Base-by-base conservation (phyloP, 1,140 invertebrate genomes). In the Asobara japonica region DNA sequence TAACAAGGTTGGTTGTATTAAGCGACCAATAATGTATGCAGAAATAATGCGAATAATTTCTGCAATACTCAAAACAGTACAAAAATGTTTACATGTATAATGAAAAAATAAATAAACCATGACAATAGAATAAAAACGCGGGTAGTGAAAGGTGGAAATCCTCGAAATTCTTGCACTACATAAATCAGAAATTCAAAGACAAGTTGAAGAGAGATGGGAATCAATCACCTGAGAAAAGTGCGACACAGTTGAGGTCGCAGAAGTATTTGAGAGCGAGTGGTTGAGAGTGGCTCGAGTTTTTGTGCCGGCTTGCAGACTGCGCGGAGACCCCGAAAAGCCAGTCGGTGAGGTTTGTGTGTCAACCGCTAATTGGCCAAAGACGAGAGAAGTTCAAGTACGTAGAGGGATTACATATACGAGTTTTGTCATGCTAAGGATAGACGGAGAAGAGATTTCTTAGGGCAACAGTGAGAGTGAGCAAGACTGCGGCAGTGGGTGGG, bases 361-460 rank as follows among this genome's bases (percentile, higher is more conserved):
- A 74, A 73, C 74, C 71, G 71, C 74, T 76, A 76, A 73, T 76
- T 76, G 74, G 74, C 68, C 74, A 38, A 67, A 56, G 66, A 41
- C 33, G 31, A 30, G 65, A 62, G 51, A 67, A 64, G 20, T 69
- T 27, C 60, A 69, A 20, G 60, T 69, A 69, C 22, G 51, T 22
- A 1, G 18, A 27, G 51, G 51, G 18, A 56, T 56, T 56, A 56
- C 51, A 56, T 69, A 33, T 60, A 69, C 48, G 45, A 29, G 45
- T 29, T 48, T 56, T 56, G 51, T 25, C 20, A 51, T 48, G 25
- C 38, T 38, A 65, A 7, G 62, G 41, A 60, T 31, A 38, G 38
- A 65, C 18, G 51, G 36, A 48, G 45, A n/a, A 20, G 16, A 69
- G 16, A 18, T 56, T 20, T 33, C 7, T n/a, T 27, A 27, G 51